phyloP scores from a whole-genome alignment of 2,888 invertebrate genomes.

The Cerastis rubricosa region DNA sequence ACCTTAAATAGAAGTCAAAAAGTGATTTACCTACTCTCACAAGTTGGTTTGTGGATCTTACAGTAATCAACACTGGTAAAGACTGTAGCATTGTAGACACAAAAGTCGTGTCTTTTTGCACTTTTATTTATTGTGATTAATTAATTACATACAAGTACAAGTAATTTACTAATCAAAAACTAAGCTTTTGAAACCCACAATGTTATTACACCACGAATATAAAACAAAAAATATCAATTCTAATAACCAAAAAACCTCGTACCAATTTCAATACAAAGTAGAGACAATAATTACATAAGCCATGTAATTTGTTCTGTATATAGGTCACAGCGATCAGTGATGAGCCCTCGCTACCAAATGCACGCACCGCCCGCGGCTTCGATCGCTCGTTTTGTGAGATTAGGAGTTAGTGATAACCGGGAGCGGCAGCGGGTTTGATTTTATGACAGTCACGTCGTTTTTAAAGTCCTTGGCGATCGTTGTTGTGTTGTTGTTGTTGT shows the following conservation, averaged over 20 bases:
- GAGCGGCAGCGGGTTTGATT: slow-evolving; percentile 32
- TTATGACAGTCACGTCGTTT: neutral
- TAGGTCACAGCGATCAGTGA: slow-evolving; percentile 71
- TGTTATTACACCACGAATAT: neutral
- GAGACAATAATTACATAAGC: slow-evolving; percentile 65
- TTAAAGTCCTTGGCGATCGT: neutral
- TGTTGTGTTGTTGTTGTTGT: neutral
- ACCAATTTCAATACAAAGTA: slow-evolving; percentile 50
- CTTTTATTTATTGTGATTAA: neutral
- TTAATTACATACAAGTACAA: too few species aligned
- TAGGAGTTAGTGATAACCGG: slow-evolving; percentile 22
- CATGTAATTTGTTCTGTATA: slow-evolving; percentile 65
- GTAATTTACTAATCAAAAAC: too few species aligned
- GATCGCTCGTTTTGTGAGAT: slow-evolving; percentile 44
- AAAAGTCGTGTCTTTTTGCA: neutral
- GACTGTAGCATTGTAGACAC: too few species aligned
- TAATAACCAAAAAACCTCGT: slow-evolving; percentile 41
- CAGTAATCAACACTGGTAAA: too few species aligned
- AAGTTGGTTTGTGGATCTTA: neutral
- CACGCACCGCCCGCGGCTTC: slow-evolving; percentile 69
- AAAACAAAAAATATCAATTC: slow-evolving; percentile 16
- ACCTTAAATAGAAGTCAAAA: neutral
- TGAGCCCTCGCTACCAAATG: slow-evolving; percentile 69
- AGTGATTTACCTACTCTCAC: neutral
- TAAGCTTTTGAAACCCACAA: too few species aligned